Base-by-base conservation (phyloP, 2,888 invertebrate genomes). In the Eurytoma adleriae region DNA sequence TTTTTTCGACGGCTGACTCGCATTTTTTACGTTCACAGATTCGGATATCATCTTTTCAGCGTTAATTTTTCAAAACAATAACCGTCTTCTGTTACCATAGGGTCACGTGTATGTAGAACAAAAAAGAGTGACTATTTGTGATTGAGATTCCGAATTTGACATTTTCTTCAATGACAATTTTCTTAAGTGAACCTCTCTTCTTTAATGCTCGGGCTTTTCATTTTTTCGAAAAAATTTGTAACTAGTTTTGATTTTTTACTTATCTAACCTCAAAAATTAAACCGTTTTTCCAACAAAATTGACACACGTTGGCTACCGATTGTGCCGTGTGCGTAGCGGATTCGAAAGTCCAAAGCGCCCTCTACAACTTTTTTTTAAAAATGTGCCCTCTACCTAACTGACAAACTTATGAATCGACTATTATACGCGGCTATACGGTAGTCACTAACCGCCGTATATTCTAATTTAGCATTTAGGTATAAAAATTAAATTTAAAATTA, bases 241-340 rank as follows among this genome's bases (percentile, higher is more conserved):
- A 67, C 67, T 75, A 59, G 50, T 48, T 27, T 64, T 64, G 24
- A 30, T 67, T 70, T 70, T 30, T 54, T 12, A 54, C 54, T 3
- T 18, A 24, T 12, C 56, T 77, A 77, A 77, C 77, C 78, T 78
- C 50, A 71, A 78, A 66, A 78, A 12, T 54, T 4, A 7, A 70
- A 62, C 62, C 40, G 61, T 62, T 62, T 67, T 24, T 1, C 1
- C 1, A 40, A 40, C 40, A 40, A 10, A 40, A 40, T 40, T 40
- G 10, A 40, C 40, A 40, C 40, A 40, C 40, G 40, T 40, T 40
- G 7, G 10, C 10, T 40, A 10, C 40, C 7, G 10, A 40, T 40
- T 40, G 40, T n/a, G n/a, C n/a, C n/a, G n/a, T n/a, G n/a, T 40
- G 10, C 40, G 30, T 10, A 7, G 40, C 40, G 40, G 40, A 40